phyloP scores from a whole-genome alignment of 2,888 invertebrate genomes.

The Synanthedon andrenaeformis region DNA sequence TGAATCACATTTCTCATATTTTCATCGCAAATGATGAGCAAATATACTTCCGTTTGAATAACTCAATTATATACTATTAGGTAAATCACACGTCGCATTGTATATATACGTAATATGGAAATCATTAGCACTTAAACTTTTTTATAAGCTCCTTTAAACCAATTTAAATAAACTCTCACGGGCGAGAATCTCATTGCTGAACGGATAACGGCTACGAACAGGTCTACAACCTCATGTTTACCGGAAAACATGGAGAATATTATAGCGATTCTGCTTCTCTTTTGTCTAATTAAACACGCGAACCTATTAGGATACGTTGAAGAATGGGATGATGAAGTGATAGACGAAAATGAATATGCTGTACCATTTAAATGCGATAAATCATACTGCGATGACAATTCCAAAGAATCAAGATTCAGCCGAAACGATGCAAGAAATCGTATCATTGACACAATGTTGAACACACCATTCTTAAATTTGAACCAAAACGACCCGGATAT shows the following conservation, averaged over 20 bases:
- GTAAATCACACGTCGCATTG: too few species aligned
- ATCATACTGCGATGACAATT: slow-evolving; percentile 16
- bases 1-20: too few species aligned
- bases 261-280: not conserved
- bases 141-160: not conserved
- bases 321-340: slow-evolving; percentile 13
- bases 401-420: slow-evolving; percentile 20
- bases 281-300: not conserved
- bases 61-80: too few species aligned
- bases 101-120: too few species aligned
- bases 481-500: slow-evolving; percentile 30
- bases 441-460: slow-evolving; percentile 43
- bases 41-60: too few species aligned
- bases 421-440: slow-evolving; percentile 17
- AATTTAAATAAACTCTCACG: not conserved
- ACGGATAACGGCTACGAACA: not conserved
- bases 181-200: not conserved
- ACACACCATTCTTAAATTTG: slow-evolving; percentile 28
- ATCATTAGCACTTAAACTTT: not conserved
- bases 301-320: not conserved
- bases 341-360: slow-evolving; percentile 26
- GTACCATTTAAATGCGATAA: slow-evolving; percentile 20
- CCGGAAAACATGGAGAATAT: not conserved
- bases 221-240: not conserved
- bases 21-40: too few species aligned